These are phyloP conservation scores for Hydrotaea diabolus DNA, from an alignment of 2,888 invertebrate species.

Conservation along the genomic window DNA sequence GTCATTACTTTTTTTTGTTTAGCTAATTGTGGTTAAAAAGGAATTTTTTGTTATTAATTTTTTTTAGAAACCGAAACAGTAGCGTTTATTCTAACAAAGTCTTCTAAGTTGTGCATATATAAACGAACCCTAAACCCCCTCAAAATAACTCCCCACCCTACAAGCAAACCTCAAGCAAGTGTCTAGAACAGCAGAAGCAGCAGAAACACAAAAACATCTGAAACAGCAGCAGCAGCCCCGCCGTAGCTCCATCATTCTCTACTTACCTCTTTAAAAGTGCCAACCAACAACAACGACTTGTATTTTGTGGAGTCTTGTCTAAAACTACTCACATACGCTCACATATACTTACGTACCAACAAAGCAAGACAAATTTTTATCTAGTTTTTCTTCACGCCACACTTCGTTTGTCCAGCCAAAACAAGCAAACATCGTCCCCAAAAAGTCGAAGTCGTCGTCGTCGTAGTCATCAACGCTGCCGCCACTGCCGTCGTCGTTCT, in stretches of 20 bases:
- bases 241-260: constrained; percentile 31
- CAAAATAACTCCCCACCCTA: background rate
- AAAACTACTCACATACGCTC: constrained; percentile 18
- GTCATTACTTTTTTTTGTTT: background rate
- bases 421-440: background rate
- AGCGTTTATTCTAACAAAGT: background rate
- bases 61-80: background rate
- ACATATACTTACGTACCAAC: constrained; percentile 11
- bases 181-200: background rate
- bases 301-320: constrained; percentile 35
- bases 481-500: constrained; percentile 53
- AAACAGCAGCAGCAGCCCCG: background rate
- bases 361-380: constrained; percentile 43
- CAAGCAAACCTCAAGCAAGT: constrained; percentile 5
- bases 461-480: constrained; percentile 55
- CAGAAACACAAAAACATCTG: background rate
- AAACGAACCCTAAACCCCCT: background rate
- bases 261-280: constrained; percentile 50
- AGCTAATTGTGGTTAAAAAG: background rate
- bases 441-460: constrained; percentile 54
- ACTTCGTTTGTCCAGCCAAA: constrained; percentile 32
- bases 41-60: too few species aligned
- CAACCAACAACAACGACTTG: constrained; percentile 53
- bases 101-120: background rate
- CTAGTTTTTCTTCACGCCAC: constrained; percentile 59